phyloP scores from a whole-genome alignment of 2,888 invertebrate genomes.

The Therioaphis trifolii region DNA sequence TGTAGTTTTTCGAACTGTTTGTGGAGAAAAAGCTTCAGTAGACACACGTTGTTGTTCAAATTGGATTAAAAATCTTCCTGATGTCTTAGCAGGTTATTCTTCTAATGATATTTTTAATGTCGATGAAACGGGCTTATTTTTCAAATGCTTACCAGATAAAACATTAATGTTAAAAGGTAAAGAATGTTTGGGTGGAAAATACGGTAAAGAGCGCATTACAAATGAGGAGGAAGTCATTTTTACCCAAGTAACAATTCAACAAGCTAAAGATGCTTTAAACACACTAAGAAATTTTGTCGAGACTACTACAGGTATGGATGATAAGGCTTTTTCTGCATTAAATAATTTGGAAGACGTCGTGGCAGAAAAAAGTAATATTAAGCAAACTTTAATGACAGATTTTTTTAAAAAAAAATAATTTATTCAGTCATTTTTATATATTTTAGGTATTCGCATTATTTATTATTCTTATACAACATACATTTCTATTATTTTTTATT shows the following conservation, averaged over 20 bases:
- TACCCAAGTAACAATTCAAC: too few species aligned
- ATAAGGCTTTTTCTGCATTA: too few species aligned
- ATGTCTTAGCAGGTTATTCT: conserved; percentile 65
- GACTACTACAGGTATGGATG: too few species aligned
- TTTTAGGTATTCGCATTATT: neutral
- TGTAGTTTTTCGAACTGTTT: conserved; percentile 65
- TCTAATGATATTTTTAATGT: conserved; percentile 66
- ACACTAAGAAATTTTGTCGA: too few species aligned
- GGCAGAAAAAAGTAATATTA: too few species aligned
- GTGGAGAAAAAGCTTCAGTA: conserved; percentile 64
- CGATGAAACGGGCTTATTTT: conserved; percentile 67
- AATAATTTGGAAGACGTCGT: too few species aligned
- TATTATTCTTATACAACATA: neutral
- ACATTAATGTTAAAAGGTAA: conserved; percentile 25
- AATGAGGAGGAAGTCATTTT: too few species aligned
- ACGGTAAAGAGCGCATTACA: neutral
- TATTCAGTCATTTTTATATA: neutral
- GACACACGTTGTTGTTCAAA: neutral
- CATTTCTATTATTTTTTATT: neutral
- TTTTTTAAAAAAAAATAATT: neutral
- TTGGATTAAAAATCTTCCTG: conserved; percentile 59
- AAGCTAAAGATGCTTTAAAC: too few species aligned
- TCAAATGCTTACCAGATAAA: conserved; percentile 65
- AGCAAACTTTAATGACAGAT: too few species aligned
- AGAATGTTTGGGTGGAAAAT: conserved; percentile 3